Evolutionary conservation across 1,140 invertebrate species (phyloP).

Genomic region (Eufriesea mexicana): DNA sequence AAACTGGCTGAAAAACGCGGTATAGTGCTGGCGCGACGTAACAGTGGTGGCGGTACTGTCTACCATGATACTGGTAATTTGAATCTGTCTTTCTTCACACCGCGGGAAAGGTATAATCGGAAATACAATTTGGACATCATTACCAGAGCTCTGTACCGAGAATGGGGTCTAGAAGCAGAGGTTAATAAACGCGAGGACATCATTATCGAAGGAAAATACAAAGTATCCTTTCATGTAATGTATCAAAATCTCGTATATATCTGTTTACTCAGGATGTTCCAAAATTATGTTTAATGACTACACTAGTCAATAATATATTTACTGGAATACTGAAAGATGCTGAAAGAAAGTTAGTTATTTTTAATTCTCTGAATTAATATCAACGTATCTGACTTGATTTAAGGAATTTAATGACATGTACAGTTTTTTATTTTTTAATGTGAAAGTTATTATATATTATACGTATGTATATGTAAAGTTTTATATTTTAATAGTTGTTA

Average conservation of each 20-base stretch:
- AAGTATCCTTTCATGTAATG: conserved; percentile 84
- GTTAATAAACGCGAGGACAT: conserved; percentile 93
- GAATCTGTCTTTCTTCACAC: conserved; percentile 95
- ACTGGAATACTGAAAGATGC: background rate
- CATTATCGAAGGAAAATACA: conserved; percentile 89
- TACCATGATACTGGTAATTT: conserved; percentile 97
- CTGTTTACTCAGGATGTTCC: conserved; percentile 21
- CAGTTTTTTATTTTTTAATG: too few relatives aligned
- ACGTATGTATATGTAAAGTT: background rate
- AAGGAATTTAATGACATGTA: too few relatives aligned
- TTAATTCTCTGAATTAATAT: background rate
- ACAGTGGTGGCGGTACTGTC: conserved; percentile 98
- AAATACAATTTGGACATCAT: conserved; percentile 93
- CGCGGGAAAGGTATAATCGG: conserved; percentile 89
- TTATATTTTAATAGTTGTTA: background rate
- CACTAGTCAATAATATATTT: background rate
- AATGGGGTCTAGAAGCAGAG: conserved; percentile 89
- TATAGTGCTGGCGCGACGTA: conserved; percentile 91
- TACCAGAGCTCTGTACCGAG: conserved; percentile 88
- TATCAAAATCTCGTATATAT: conserved; percentile 7
- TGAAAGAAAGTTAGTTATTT: background rate
- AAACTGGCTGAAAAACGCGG: conserved; percentile 84
- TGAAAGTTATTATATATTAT: too few relatives aligned
- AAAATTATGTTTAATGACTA: background rate
- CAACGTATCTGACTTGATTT: too few relatives aligned